Evolutionary conservation across 2,113 vertebrate genomes (phyloP).

Genomic region (Nesogale talazaci): DNA sequence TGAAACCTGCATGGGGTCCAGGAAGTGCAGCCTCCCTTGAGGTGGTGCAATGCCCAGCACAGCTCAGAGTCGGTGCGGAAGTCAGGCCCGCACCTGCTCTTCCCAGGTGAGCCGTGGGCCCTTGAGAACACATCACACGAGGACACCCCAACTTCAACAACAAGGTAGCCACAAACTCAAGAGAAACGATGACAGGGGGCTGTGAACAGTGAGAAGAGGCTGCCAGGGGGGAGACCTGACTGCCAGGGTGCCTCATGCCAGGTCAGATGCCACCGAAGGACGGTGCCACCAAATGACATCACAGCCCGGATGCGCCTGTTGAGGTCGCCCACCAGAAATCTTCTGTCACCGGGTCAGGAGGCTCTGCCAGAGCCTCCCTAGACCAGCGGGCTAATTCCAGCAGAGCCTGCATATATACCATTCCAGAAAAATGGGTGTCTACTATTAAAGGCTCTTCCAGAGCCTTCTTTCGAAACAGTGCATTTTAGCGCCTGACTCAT

Average conservation of each 20-base stretch:
- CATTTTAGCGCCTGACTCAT: conserved; percentile 57
- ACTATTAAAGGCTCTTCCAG: conserved; percentile 60
- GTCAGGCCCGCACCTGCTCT: neutral
- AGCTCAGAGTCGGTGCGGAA: neutral
- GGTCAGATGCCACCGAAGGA: conserved; percentile 50
- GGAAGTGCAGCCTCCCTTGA: neutral
- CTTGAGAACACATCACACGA: conserved; percentile 22
- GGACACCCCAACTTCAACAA: too few relatives aligned
- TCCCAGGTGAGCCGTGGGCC: neutral
- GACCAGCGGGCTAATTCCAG: conserved; percentile 65
- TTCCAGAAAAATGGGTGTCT: conserved; percentile 66
- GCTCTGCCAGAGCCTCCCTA: conserved; percentile 61
- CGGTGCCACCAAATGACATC: conserved; percentile 60
- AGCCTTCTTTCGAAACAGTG: conserved; percentile 56
- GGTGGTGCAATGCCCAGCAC: conserved; percentile 3
- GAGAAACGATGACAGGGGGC: neutral
- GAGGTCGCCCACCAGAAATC: conserved; percentile 50
- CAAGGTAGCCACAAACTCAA: neutral
- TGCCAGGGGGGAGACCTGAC: conserved; percentile 28
- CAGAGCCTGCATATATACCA: conserved; percentile 50
- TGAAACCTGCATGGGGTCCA: conserved; percentile 15
- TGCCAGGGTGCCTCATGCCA: conserved; percentile 28
- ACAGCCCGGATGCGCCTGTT: conserved; percentile 39
- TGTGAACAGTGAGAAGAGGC: neutral
- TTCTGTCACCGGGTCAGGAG: conserved; percentile 62